These are phyloP conservation scores for Heloderma charlesbogerti DNA, from an alignment of 2,113 vertebrate genomes.

Conservation along the genomic window DNA sequence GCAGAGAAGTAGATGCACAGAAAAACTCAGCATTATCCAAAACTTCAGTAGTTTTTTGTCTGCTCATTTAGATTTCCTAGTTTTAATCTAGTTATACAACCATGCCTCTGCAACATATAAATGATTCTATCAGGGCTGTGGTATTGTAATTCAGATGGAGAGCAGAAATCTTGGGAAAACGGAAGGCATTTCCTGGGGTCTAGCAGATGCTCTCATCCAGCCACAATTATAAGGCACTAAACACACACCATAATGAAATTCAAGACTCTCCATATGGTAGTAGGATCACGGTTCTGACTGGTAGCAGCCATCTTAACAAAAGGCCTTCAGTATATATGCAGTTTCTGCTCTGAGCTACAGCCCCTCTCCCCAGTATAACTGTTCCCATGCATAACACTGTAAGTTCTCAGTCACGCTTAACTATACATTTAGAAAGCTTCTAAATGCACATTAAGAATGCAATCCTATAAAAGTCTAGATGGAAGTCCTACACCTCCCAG, in stretches of 20 bases:
- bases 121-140: background rate
- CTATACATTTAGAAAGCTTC: background rate
- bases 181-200: background rate
- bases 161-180: background rate
- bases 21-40: too few relatives aligned
- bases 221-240: background rate
- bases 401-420: background rate
- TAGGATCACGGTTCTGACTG: background rate
- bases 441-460: too few relatives aligned
- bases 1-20: too few relatives aligned
- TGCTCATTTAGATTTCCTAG: background rate
- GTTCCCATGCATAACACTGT: background rate
- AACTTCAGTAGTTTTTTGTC: background rate
- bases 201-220: background rate
- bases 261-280: background rate
- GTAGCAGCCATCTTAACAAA: background rate
- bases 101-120: background rate
- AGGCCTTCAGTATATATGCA: background rate
- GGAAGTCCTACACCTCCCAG: too few relatives aligned
- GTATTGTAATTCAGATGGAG: background rate
- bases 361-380: background rate
- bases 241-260: background rate
- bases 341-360: background rate
- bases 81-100: background rate
- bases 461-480: too few relatives aligned